Evolutionary conservation across 2,888 invertebrate genomes (phyloP), one percentile per base, ranked within the genome.

Genomic region (Scaptomyza caliginosa): DNA sequence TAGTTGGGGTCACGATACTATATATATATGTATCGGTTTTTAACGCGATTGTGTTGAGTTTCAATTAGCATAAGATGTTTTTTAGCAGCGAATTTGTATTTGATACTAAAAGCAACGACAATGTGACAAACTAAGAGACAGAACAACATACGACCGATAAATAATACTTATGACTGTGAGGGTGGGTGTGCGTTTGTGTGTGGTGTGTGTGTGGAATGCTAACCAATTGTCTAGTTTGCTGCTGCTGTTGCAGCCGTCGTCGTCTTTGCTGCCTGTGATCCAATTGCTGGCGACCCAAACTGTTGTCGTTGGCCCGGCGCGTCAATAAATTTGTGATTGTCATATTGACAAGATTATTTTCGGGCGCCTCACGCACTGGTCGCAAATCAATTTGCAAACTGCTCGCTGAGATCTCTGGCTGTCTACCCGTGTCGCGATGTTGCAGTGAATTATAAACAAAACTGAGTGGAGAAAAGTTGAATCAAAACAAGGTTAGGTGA

Each of bases 361-460:
- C 48, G 5, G 81, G 74, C 17, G 76, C 66, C 32, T 72, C 54
- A 1, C 80, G 80, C 50, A 89, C 89, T 3, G 89, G 85, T 10
- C 74, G 75, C 57, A 89, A 67, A 67, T 89, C 89, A 19, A 52
- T 89, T 64, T 84, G 86, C 67, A 85, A 49, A 38, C 80, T 83
- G 62, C 64, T 78, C 23, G 66, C 49, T 50, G 83, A 83, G 54
- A 85, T 67, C 58, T 72, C 51, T 19, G 75, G 77, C 26, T 57
- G 65, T 59, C 71, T 74, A 67, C 43, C 64, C 32, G 48, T 64
- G 21, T 65, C 69, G 30, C 57, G 75, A 67, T 85, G 78, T 69
- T 71, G 81, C 68, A 87, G 70, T 49, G 87, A 87, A 76, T 87
- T 88, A 80, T 85, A 87, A 86, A 87, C 86, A 82, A 84, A 88